These are phyloP conservation scores for Balanococcus diminutus DNA, from an alignment of 2,888 invertebrate species.

Conservation along the genomic window DNA sequence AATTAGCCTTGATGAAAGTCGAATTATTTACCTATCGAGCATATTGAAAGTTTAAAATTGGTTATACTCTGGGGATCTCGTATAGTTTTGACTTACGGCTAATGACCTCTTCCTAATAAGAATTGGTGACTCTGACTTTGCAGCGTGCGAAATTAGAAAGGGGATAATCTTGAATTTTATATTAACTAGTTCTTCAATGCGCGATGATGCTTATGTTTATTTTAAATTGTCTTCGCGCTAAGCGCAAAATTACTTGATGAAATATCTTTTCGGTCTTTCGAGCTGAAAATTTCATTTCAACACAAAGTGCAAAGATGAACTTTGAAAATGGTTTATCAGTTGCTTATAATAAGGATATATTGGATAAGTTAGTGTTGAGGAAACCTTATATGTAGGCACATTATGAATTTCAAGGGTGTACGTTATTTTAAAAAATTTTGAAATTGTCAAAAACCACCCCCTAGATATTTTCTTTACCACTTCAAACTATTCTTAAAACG, in stretches of 20 bases:
- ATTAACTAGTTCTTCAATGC: neutral
- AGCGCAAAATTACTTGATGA: neutral
- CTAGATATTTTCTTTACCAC: too few relatives aligned
- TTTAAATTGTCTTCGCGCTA: constrained; percentile 18
- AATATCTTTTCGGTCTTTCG: neutral
- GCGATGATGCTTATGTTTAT: neutral
- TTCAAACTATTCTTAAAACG: too few relatives aligned
- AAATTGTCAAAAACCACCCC: too few relatives aligned
- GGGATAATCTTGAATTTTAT: constrained; percentile 41
- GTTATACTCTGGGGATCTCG: constrained; percentile 16
- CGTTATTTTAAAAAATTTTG: too few relatives aligned
- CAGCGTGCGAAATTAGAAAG: constrained; percentile 19
- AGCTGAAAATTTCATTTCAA: neutral
- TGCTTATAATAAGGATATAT: neutral
- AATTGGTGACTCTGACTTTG: constrained; percentile 17
- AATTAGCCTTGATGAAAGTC: constrained; percentile 37
- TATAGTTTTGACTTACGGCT: constrained; percentile 26
- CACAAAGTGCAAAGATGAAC: neutral
- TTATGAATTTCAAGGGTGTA: too few relatives aligned
- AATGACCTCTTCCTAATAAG: constrained; percentile 19
- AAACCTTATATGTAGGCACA: neutral
- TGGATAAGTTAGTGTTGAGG: neutral
- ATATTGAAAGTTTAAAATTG: constrained; percentile 38
- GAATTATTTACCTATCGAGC: constrained; percentile 37
- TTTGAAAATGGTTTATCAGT: neutral